Evolutionary conservation across 2,113 vertebrate species (phyloP), one percentile per base, ranked within the genome.

Genomic region (Campylomormyrus numenius): DNA sequence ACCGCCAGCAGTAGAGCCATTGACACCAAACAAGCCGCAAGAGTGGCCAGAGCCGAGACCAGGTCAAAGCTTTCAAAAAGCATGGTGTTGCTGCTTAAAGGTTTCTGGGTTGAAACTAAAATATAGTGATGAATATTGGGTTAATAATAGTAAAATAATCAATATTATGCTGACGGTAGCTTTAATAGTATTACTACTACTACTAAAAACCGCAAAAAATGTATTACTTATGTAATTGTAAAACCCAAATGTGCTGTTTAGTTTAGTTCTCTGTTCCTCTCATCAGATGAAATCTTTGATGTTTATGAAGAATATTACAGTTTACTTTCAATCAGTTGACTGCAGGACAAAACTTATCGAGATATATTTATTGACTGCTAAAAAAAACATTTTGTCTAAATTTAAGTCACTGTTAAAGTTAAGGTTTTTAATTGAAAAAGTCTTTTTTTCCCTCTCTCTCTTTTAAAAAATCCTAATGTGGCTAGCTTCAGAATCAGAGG

Each of bases 41-140:
- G 95, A 27, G 98, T 98, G 95, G 97, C 97, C 96, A 99, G 96
- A 91, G 97, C 97, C 92, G 98, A 99, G 92, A 99, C 95, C 92
- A 98, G 95, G 94, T 99, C 97, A 95, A 98, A 97, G 91, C 96
- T 96, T 94, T 96, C 96, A 95, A 98, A 98, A 92, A 98, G 96
- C 97, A 98, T 98, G 94, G 92, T 94, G 93, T 90, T 83, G 49
- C 15, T 24, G 50, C 27, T 39, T 45, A 48, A 42, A 31, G 42
- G 15, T n/a, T 85, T 70, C 49, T 84, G 11, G 42, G 45, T n/a
- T 27, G 13, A 74, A 90, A 88, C 50, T 70, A 46, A 50, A 39
- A 31, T 49, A 89, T 49, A 89, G 45, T 77, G 62, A 66, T 74
- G 88, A 89, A 27, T 50, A 50, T 49, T 74, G 88, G 88, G 46